Evolutionary conservation across 2,797 vertebrate species (phyloP).

Genomic region (Schizopygopsis pylzovi): DNA sequence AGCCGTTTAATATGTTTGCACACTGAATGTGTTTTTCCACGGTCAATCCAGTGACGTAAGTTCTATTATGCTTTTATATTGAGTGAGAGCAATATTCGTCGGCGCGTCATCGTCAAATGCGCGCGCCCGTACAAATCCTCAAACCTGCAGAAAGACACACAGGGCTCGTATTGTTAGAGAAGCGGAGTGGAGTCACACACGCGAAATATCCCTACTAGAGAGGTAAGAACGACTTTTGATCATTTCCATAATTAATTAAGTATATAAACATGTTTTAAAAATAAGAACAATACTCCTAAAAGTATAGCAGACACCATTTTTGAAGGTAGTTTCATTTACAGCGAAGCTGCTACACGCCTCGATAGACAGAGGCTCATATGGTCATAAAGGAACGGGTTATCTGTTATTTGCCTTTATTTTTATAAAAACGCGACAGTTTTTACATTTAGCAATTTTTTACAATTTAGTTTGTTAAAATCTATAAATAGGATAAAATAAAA

Average conservation of each 20-base stretch:
- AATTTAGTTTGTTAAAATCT: background rate
- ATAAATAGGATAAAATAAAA: background rate
- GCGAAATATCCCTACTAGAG: conserved; percentile 8
- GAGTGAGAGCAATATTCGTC: background rate
- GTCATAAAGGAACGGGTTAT: background rate
- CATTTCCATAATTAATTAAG: background rate
- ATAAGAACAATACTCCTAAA: background rate
- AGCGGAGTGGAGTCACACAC: background rate
- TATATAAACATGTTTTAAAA: background rate
- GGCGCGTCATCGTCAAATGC: conserved; percentile 36
- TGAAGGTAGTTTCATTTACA: conserved; percentile 8
- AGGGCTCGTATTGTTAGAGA: conserved; percentile 50
- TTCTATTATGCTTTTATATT: conserved; percentile 3
- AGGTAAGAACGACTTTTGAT: conserved; percentile 41
- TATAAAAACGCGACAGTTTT: background rate
- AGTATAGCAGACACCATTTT: background rate
- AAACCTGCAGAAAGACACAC: conserved; percentile 46
- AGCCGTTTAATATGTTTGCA: background rate
- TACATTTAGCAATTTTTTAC: background rate
- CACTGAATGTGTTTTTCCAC: background rate
- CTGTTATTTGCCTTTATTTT: background rate
- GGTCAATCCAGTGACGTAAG: background rate
- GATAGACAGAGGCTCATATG: background rate
- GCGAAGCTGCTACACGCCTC: background rate
- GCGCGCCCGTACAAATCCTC: conserved; percentile 41